Percentiles rank a stretch among this genome's conserved stretches.
Evolutionary conservation across 2,888 invertebrate genomes (phyloP).

Genomic region (Hirtodrosophila duncani): DNA sequence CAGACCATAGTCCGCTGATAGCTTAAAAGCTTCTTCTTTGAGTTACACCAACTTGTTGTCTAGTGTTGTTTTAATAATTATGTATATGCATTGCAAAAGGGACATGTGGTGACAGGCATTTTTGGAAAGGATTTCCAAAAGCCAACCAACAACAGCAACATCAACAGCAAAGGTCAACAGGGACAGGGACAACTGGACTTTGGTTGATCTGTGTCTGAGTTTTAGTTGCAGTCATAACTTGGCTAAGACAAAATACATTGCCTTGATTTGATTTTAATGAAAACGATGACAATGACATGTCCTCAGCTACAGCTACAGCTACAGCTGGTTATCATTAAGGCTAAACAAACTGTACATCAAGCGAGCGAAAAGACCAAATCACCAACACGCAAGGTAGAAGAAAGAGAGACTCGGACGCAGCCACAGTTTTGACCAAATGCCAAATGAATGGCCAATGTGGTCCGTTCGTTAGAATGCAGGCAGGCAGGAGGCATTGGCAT

Average conservation of each 20-base stretch:
- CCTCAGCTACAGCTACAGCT: conserved; percentile 25
- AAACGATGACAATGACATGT: conserved; percentile 33
- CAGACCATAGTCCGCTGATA: too few relatives aligned
- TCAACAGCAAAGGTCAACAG: conserved; percentile 32
- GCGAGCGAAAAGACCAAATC: conserved; percentile 17
- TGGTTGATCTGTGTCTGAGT: conserved; percentile 29
- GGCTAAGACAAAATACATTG: background rate
- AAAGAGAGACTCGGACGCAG: conserved; percentile 4
- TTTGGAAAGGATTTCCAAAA: conserved; percentile 22
- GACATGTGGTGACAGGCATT: conserved; percentile 29
- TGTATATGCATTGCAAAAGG: conserved; percentile 3
- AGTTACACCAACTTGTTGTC: background rate
- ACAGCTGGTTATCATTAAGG: conserved; percentile 35
- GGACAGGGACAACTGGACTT: conserved; percentile 17
- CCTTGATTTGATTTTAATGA: conserved; percentile 46
- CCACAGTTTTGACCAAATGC: conserved; percentile 19
- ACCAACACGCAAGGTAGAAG: conserved; percentile 41
- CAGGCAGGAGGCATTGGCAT: conserved; percentile 18
- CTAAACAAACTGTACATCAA: conserved; percentile 60
- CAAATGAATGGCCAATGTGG: conserved; percentile 39
- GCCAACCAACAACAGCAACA: conserved; percentile 13
- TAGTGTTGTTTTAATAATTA: background rate
- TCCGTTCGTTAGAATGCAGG: conserved; percentile 45
- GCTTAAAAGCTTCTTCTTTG: conserved; percentile 11
- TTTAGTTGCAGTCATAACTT: too few relatives aligned